Conservation (phyloP, 2,797 vertebrate genomes). For the Falco naumanni region DNA sequence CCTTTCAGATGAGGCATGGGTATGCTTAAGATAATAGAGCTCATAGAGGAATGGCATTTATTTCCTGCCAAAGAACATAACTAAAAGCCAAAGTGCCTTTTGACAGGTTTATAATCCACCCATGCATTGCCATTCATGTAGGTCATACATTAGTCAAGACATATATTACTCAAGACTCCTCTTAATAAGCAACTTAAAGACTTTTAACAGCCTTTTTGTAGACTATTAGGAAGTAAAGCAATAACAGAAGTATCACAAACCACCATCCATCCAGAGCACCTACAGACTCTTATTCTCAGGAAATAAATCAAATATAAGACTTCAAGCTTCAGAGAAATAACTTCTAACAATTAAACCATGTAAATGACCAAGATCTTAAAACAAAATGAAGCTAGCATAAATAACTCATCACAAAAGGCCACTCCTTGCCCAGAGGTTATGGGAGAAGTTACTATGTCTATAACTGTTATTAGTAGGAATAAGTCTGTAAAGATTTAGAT, state of each 20-base stretch:
- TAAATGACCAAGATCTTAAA: background rate
- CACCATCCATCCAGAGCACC: background rate
- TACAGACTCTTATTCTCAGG: background rate
- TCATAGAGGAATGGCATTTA: background rate
- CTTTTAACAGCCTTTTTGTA: background rate
- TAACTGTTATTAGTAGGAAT: background rate
- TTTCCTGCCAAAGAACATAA: slow-evolving; percentile 16
- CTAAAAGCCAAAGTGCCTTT: slow-evolving; percentile 38
- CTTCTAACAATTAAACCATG: background rate
- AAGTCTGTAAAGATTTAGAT: background rate
- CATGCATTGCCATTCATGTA: background rate
- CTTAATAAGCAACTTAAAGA: slow-evolving; percentile 11
- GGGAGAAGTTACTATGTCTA: background rate
- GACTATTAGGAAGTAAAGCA: background rate
- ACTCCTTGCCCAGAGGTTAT: background rate
- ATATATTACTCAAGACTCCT: background rate
- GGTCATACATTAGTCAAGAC: background rate
- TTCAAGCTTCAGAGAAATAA: background rate
- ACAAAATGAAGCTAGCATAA: background rate
- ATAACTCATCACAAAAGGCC: background rate
- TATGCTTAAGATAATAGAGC: slow-evolving; percentile 9
- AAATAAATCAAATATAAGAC: slow-evolving; percentile 8
- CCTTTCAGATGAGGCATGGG: background rate
- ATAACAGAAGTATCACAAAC: background rate
- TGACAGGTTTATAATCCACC: slow-evolving; percentile 55